Percentiles rank a stretch among this genome's conserved stretches.
Evolutionary conservation across 2,113 vertebrate genomes (phyloP).

Genomic region (Mesoclemmys tuberculata): DNA sequence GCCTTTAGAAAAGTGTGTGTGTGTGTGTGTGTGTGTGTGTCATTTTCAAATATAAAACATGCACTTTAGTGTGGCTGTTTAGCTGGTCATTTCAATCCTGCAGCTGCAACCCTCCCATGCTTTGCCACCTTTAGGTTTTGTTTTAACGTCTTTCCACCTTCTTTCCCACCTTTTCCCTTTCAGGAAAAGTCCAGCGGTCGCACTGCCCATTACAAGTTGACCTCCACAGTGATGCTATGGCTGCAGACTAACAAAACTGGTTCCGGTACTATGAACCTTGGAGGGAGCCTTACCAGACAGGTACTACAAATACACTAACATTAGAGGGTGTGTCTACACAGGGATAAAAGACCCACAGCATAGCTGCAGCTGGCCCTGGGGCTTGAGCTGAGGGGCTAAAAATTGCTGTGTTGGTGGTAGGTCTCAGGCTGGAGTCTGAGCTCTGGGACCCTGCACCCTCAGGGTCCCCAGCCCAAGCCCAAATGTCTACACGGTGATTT

Average conservation of each 20-base stretch:
- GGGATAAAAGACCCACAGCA: neutral
- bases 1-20: neutral
- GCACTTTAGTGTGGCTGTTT: neutral
- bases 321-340: neutral
- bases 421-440: neutral
- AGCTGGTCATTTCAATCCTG: fast-evolving
- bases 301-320: conserved; percentile 58
- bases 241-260: conserved; percentile 97
- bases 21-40: neutral
- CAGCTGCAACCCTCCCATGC: neutral
- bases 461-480: neutral
- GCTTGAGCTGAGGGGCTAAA: neutral
- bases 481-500: neutral
- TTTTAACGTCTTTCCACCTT: neutral
- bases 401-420: neutral
- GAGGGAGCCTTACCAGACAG: conserved; percentile 98
- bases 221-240: conserved; percentile 99
- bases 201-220: conserved; percentile 98
- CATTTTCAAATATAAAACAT: neutral
- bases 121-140: fast-evolving
- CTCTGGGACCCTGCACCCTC: neutral
- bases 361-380: neutral
- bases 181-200: conserved; percentile 99
- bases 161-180: neutral
- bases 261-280: conserved; percentile 98